Conservation (phyloP, 2,888 invertebrate genomes). For the Theretra japonica region DNA sequence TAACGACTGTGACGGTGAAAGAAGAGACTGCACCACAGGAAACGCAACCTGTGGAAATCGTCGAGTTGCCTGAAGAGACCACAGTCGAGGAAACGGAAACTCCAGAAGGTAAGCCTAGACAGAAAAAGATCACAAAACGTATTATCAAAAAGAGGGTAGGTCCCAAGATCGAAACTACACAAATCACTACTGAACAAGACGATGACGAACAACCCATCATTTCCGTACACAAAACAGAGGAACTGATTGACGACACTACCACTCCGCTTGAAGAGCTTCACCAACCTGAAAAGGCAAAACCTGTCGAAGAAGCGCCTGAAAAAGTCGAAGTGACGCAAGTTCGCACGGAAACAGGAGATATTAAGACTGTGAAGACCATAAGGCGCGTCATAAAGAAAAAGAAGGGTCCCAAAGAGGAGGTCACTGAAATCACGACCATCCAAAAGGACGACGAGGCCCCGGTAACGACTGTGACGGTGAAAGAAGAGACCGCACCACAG, state of each 20-base stretch:
- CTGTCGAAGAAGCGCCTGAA: slow-evolving; percentile 48
- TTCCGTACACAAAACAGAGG: slow-evolving; percentile 49
- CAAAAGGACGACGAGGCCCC: slow-evolving; percentile 48
- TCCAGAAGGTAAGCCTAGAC: slow-evolving; percentile 53
- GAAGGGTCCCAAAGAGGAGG: slow-evolving; percentile 42
- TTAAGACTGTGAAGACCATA: slow-evolving; percentile 52
- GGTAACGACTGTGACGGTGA: slow-evolving; percentile 40
- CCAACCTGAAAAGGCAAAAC: slow-evolving; percentile 47
- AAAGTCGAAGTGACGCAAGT: slow-evolving; percentile 41
- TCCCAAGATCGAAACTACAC: slow-evolving; percentile 50
- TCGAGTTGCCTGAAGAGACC: slow-evolving; percentile 61
- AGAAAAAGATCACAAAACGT: slow-evolving; percentile 60
- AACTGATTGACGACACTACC: slow-evolving; percentile 46
- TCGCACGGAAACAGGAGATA: slow-evolving; percentile 41
- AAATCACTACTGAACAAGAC: slow-evolving; percentile 43
- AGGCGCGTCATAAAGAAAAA: slow-evolving; percentile 54
- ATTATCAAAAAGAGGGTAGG: slow-evolving; percentile 68
- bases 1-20: slow-evolving; percentile 54
- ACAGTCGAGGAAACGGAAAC: slow-evolving; percentile 49
- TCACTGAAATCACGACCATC: slow-evolving; percentile 44
- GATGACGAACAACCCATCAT: slow-evolving; percentile 44
- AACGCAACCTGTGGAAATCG: slow-evolving; percentile 45
- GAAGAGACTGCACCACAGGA: slow-evolving; percentile 62
- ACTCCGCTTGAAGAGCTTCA: slow-evolving; percentile 38
- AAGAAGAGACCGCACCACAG: slow-evolving; percentile 33